Conservation (phyloP, 2,797 vertebrate species). For the Coracias cyanogaster region DNA sequence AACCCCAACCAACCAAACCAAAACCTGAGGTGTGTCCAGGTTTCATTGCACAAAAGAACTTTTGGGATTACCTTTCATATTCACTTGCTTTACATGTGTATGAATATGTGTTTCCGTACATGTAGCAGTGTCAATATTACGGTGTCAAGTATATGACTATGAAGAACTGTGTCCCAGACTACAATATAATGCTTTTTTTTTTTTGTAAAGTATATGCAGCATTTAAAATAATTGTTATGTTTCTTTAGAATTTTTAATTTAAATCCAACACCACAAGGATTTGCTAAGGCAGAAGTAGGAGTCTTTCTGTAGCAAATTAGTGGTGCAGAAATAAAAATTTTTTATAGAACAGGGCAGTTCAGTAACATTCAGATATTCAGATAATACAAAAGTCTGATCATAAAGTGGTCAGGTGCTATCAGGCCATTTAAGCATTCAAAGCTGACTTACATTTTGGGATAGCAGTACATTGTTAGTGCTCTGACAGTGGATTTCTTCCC, state of each 20-base stretch:
- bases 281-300: background rate
- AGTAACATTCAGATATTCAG: background rate
- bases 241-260: background rate
- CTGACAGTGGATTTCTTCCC: background rate
- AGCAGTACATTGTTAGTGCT: background rate
- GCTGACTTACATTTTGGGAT: background rate
- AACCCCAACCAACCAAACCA: background rate
- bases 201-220: background rate
- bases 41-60: background rate
- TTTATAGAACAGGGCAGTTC: background rate
- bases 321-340: background rate
- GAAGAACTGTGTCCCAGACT: background rate
- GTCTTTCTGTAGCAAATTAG: background rate
- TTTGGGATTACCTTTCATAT: background rate
- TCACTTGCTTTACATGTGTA: background rate
- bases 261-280: background rate
- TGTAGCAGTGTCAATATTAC: background rate
- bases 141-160: background rate
- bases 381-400: background rate
- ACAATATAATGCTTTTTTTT: background rate
- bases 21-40: background rate
- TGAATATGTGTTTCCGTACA: background rate
- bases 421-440: background rate
- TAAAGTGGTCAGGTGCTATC: background rate
- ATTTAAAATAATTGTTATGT: background rate